These are phyloP conservation scores for Diarsia rubi DNA, from an alignment of 2,888 invertebrate genomes.

Conservation along the genomic window DNA sequence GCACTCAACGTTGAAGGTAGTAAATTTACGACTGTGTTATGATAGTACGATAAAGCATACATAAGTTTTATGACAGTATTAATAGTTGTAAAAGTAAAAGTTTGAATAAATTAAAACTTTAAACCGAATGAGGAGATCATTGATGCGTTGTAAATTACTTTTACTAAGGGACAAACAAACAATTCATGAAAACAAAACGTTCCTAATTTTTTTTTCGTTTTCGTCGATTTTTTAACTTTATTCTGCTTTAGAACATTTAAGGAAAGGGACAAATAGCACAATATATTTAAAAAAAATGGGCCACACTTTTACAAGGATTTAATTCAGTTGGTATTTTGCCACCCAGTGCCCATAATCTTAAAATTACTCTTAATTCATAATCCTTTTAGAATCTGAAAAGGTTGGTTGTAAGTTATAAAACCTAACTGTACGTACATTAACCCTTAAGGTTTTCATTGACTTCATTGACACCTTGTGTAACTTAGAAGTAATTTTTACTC, in stretches of 20 bases:
- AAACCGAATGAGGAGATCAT: background rate
- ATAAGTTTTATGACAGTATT: background rate
- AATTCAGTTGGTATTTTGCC: too few relatives aligned
- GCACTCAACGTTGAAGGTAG: conserved; percentile 38
- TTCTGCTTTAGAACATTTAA: too few relatives aligned
- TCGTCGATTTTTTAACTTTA: too few relatives aligned
- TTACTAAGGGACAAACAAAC: background rate
- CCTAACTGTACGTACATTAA: background rate
- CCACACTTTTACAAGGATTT: too few relatives aligned
- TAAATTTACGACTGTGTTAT: background rate
- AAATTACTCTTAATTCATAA: background rate
- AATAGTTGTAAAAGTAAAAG: background rate
- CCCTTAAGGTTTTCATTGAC: background rate
- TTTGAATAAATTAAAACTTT: background rate
- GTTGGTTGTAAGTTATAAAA: background rate
- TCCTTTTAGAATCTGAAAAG: background rate
- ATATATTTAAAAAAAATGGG: too few relatives aligned
- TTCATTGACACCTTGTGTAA: background rate
- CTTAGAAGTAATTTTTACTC: background rate
- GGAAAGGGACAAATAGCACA: too few relatives aligned
- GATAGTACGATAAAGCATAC: background rate
- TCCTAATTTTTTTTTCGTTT: background rate
- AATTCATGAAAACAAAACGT: background rate
- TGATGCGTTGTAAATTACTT: background rate
- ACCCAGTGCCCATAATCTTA: too few relatives aligned